These are phyloP conservation scores for Aphelenchoides besseyi DNA, from an alignment of 1,140 invertebrate genomes.

Conservation along the genomic window DNA sequence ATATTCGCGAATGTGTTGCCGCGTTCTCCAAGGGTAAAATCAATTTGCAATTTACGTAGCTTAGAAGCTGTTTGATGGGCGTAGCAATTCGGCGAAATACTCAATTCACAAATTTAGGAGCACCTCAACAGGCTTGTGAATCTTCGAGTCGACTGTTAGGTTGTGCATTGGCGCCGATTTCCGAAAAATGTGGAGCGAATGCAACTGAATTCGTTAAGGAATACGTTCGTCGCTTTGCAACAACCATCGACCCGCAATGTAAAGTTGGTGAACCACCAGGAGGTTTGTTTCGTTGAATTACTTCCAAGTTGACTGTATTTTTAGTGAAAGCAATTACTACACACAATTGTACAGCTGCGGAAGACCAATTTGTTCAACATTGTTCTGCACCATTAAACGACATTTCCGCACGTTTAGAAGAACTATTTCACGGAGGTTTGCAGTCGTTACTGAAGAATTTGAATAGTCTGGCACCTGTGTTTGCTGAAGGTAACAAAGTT, in stretches of 20 bases:
- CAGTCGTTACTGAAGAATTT: constrained; percentile 59
- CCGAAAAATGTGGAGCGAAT: constrained; percentile 43
- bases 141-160: constrained; percentile 52
- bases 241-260: constrained; percentile 53
- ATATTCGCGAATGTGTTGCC: constrained; percentile 53
- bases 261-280: constrained; percentile 23
- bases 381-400: constrained; percentile 57
- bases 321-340: constrained; percentile 33
- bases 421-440: constrained; percentile 57
- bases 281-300: neutral
- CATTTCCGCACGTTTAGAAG: constrained; percentile 45
- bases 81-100: too few relatives aligned
- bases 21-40: constrained; percentile 55
- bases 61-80: too few relatives aligned
- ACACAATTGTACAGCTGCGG: constrained; percentile 48
- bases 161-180: constrained; percentile 46
- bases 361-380: constrained; percentile 54
- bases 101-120: too few relatives aligned
- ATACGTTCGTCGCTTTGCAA: constrained; percentile 51
- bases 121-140: constrained; percentile 53
- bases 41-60: too few relatives aligned
- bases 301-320: neutral
- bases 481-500: constrained; percentile 53
- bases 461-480: constrained; percentile 58
- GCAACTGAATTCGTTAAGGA: constrained; percentile 45